These are phyloP conservation scores for Epicampocera succincta DNA, from an alignment of 2,888 invertebrate species.

Conservation along the genomic window DNA sequence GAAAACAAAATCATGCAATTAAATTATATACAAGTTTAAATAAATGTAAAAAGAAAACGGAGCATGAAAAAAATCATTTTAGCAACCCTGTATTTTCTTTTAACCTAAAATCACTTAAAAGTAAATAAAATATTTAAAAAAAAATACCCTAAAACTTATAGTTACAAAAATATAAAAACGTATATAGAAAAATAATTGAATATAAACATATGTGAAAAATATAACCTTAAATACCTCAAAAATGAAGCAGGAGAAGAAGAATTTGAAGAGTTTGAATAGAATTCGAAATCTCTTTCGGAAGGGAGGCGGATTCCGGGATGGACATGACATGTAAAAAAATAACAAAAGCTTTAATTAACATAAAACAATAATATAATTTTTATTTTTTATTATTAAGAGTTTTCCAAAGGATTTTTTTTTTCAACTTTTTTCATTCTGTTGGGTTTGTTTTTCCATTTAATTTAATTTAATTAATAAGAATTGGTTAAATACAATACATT, in stretches of 20 bases:
- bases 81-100: slow-evolving; percentile 40
- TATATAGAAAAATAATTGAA: slow-evolving; percentile 44
- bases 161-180: slow-evolving; percentile 24
- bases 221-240: slow-evolving; percentile 68
- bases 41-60: slow-evolving; percentile 7
- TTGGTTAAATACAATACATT: slow-evolving; percentile 61
- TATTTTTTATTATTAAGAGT: slow-evolving; percentile 27
- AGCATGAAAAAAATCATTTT: slow-evolving; percentile 47
- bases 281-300: neutral
- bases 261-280: slow-evolving; percentile 4
- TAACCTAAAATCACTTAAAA: neutral
- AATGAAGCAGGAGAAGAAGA: slow-evolving; percentile 13
- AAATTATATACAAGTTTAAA: slow-evolving; percentile 18
- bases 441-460: slow-evolving; percentile 33
- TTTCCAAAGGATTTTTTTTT: slow-evolving; percentile 24
- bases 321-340: slow-evolving; percentile 19
- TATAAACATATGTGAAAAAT: slow-evolving; percentile 61
- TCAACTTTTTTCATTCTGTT: slow-evolving; percentile 9
- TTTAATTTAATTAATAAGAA: slow-evolving; percentile 62
- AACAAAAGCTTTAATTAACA: slow-evolving; percentile 50
- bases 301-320: slow-evolving; percentile 42
- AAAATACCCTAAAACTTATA: slow-evolving; percentile 34
- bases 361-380: slow-evolving; percentile 40
- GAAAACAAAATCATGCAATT: slow-evolving; percentile 52
- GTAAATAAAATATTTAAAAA: slow-evolving; percentile 1